These are phyloP conservation scores for Buphagus erythrorhynchus DNA, from an alignment of 2,797 vertebrate species.

Conservation along the genomic window DNA sequence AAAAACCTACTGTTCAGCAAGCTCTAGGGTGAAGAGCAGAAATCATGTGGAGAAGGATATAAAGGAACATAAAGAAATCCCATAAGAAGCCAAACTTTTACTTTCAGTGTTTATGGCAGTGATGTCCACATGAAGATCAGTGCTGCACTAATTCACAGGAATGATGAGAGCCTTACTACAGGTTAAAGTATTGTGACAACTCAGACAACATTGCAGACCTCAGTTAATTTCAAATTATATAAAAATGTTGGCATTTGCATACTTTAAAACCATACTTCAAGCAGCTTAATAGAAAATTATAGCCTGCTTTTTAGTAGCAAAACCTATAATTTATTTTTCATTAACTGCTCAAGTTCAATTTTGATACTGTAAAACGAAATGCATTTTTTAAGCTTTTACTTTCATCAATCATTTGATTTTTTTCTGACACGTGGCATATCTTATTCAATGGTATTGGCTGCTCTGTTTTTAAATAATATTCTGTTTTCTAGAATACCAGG, in stretches of 20 bases:
- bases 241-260: background rate
- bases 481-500: conserved; percentile 24
- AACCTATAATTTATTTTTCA: conserved; percentile 18
- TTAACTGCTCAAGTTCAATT: background rate
- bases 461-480: conserved; percentile 33
- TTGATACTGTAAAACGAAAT: background rate
- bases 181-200: background rate
- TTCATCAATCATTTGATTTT: background rate
- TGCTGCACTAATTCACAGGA: background rate
- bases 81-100: background rate
- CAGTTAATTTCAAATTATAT: background rate
- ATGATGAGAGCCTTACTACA: background rate
- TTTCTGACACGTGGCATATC: background rate
- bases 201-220: background rate
- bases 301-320: background rate
- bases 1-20: background rate
- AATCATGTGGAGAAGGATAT: background rate
- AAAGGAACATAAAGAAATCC: background rate
- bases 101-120: background rate
- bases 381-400: background rate
- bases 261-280: background rate
- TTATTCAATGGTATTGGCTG: conserved; percentile 26
- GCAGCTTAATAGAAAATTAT: background rate
- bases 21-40: background rate
- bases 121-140: background rate